These are phyloP conservation scores for Crypturellus undulatus DNA, from an alignment of 2,113 vertebrate genomes.

Conservation along the genomic window DNA sequence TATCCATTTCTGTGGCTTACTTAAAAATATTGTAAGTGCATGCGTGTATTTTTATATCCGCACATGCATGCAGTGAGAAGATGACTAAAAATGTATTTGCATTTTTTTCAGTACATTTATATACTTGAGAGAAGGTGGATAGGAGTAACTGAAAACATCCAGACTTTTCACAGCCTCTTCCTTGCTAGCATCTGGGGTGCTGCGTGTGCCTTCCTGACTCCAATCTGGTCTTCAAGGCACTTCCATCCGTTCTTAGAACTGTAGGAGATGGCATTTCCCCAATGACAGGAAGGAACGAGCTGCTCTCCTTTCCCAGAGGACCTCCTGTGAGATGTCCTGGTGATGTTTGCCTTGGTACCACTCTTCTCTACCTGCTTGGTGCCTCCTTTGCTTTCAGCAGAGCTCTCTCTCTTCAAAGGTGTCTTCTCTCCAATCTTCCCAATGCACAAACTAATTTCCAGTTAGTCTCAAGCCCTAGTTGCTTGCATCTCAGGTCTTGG, in stretches of 20 bases:
- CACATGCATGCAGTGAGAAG: not conserved
- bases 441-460: not conserved
- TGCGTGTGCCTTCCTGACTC: not conserved
- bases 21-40: not conserved
- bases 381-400: not conserved
- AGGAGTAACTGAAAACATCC: not conserved
- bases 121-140: not conserved
- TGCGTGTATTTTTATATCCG: slow-evolving; percentile 38
- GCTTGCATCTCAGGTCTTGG: not conserved
- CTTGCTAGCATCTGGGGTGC: not conserved
- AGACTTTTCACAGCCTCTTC: not conserved
- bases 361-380: not conserved
- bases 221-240: not conserved
- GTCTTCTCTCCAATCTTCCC: not conserved
- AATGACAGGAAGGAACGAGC: not conserved
- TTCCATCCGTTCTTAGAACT: accelerated
- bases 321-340: too few species aligned
- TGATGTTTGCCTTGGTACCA: not conserved
- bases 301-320: not conserved
- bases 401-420: not conserved
- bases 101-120: not conserved
- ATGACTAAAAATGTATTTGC: slow-evolving; percentile 31
- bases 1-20: not conserved
- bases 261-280: not conserved
- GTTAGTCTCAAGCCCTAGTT: not conserved